These are phyloP conservation scores for Apaloderma vittatum DNA, from an alignment of 2,113 vertebrate species.

Conservation along the genomic window DNA sequence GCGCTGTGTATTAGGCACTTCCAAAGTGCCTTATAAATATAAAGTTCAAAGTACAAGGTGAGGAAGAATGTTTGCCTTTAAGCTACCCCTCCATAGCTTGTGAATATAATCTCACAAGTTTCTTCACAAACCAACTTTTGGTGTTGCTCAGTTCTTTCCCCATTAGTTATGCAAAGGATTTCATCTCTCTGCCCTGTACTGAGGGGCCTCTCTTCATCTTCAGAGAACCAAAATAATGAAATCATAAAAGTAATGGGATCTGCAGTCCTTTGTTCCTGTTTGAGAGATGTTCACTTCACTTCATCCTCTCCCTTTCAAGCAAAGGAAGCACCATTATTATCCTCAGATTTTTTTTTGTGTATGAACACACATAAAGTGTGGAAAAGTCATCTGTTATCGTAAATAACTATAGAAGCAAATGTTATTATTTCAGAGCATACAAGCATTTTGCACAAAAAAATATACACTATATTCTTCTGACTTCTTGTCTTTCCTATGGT, in stretches of 20 bases:
- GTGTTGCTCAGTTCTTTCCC: background rate
- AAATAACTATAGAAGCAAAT: background rate
- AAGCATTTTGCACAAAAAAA: background rate
- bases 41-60: conserved; percentile 10
- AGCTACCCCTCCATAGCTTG: background rate
- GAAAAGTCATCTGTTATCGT: background rate
- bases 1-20: background rate
- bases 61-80: background rate
- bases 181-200: background rate
- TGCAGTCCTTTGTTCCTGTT: background rate
- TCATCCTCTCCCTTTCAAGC: background rate
- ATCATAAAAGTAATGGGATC: background rate
- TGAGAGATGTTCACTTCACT: background rate
- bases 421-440: background rate
- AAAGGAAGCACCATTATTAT: background rate
- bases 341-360: background rate
- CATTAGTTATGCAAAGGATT: background rate
- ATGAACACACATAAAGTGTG: background rate
- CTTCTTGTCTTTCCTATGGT: background rate
- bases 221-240: background rate
- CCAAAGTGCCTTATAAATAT: conserved; percentile 33
- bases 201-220: background rate
- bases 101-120: background rate
- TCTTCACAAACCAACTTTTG: background rate
- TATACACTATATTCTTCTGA: background rate